A percentile compares a stretch with the other conserved stretches of the same genome.
These are phyloP conservation scores for Labroides dimidiatus DNA, from an alignment of 2,797 vertebrate species.

Conservation along the genomic window DNA sequence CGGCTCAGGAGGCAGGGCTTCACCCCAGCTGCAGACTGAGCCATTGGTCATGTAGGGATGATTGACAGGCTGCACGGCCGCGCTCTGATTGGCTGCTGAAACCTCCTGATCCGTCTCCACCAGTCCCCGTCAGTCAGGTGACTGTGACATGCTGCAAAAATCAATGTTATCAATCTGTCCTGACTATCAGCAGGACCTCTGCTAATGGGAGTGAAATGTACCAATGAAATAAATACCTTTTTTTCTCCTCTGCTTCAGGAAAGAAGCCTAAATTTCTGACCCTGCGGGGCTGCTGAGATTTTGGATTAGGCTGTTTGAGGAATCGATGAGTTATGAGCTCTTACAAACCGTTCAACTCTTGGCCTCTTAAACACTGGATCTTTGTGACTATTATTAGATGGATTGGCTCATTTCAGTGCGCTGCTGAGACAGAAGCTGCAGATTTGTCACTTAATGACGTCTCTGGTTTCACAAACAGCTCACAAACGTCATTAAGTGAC, in stretches of 20 bases:
- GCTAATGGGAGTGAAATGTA: constrained; percentile 42
- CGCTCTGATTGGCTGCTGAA: constrained; percentile 70
- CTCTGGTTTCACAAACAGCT: constrained; percentile 20
- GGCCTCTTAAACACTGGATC: constrained; percentile 33
- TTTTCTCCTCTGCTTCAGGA: constrained; percentile 7
- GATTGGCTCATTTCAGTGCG: constrained; percentile 22
- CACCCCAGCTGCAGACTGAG: constrained; percentile 23
- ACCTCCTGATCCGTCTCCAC: constrained; percentile 82
- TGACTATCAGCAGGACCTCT: constrained; percentile 42
- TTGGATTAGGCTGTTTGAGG: constrained; percentile 14
- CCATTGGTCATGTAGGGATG: constrained; percentile 60
- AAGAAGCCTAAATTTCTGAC: constrained; percentile 6
- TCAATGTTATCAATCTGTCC: constrained; percentile 75
- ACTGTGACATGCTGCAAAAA: constrained; percentile 63
- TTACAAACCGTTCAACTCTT: constrained; percentile 17
- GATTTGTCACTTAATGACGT: constrained; percentile 12
- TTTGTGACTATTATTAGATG: constrained; percentile 15
- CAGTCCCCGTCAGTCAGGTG: constrained; percentile 74
- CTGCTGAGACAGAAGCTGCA: constrained; percentile 7
- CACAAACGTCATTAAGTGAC: constrained; percentile 14
- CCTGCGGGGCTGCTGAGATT: constrained; percentile 30
- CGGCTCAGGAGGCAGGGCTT: constrained; percentile 42
- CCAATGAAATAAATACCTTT: constrained; percentile 45
- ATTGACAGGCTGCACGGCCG: constrained; percentile 52
- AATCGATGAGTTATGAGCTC: constrained; percentile 18